Evolutionary conservation across 1,140 invertebrate genomes (phyloP).

Genomic region (Drosophila takahashii): DNA sequence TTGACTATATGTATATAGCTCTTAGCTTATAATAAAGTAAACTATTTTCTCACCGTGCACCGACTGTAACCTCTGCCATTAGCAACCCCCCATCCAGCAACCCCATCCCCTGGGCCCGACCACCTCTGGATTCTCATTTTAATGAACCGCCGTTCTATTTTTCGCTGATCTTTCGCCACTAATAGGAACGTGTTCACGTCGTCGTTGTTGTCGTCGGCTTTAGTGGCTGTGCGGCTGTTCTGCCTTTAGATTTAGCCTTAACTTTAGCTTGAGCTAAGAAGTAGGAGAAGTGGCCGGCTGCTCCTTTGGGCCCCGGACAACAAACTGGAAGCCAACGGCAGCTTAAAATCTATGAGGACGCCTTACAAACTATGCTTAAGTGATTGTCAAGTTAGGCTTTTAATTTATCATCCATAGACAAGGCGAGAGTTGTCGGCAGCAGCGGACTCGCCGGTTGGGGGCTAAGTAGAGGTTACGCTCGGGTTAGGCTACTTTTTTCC

Average conservation of each 20-base stretch:
- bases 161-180: constrained; percentile 84
- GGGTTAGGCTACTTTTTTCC: constrained; percentile 76
- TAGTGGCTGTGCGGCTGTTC: constrained; percentile 27
- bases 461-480: constrained; percentile 80
- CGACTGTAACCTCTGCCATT: constrained; percentile 39
- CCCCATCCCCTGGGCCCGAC: constrained; percentile 23
- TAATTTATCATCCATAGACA: constrained; percentile 85
- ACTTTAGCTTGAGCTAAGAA: constrained; percentile 14
- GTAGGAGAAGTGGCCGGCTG: constrained; percentile 19
- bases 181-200: constrained; percentile 83
- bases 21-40: too few species aligned
- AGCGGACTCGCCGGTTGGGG: constrained; percentile 47
- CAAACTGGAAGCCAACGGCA: constrained; percentile 70
- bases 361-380: constrained; percentile 85
- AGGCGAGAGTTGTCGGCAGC: constrained; percentile 61
- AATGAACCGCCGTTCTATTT: constrained; percentile 84
- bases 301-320: constrained; percentile 57
- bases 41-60: neutral
- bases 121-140: constrained; percentile 78
- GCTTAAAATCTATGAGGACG: constrained; percentile 82
- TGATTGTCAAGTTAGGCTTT: constrained; percentile 85
- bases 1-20: too few species aligned
- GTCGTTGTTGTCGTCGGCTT: constrained; percentile 46
- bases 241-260: constrained; percentile 5
- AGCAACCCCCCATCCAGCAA: constrained; percentile 20